These are phyloP conservation scores for Metridium senile DNA, from an alignment of 92 coral and sea anemone species.

Conservation along the genomic window DNA sequence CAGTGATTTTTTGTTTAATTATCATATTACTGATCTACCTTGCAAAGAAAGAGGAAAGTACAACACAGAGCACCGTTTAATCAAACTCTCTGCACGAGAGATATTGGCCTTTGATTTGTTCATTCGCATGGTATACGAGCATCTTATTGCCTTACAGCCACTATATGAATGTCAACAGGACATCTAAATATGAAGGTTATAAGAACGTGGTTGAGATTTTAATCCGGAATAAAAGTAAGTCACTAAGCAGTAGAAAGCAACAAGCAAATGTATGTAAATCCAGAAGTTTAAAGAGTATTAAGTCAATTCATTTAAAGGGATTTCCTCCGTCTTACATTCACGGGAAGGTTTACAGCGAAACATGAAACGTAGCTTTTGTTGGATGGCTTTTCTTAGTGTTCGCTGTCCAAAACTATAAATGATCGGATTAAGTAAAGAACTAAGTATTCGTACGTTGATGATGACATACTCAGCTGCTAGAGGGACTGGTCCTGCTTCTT, in stretches of 20 bases:
- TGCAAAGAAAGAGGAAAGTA: too few relatives aligned
- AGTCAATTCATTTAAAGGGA: slow-evolving; percentile 26
- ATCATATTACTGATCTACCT: too few relatives aligned
- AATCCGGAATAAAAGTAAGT: slow-evolving; percentile 4
- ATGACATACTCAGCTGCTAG: slow-evolving; percentile 32
- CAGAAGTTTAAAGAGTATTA: neutral
- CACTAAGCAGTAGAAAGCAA: neutral
- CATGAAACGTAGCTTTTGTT: slow-evolving; percentile 8
- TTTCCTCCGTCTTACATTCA: slow-evolving; percentile 30
- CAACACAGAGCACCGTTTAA: too few relatives aligned
- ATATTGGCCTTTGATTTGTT: too few relatives aligned
- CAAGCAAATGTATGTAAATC: neutral
- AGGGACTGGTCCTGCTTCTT: neutral
- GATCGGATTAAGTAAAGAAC: slow-evolving; percentile 34
- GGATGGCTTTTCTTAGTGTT: slow-evolving; percentile 15
- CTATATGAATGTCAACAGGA: too few relatives aligned
- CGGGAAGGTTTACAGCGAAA: slow-evolving; percentile 23
- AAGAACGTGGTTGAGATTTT: neutral
- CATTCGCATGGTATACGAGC: too few relatives aligned
- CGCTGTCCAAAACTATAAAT: slow-evolving; percentile 36
- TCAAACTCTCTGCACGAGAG: too few relatives aligned
- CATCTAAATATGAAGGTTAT: too few relatives aligned
- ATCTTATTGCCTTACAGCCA: too few relatives aligned
- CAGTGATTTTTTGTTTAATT: too few relatives aligned
- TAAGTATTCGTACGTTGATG: slow-evolving; percentile 28